Base-by-base conservation (phyloP, 2,888 invertebrate species). In the Sinopyrophorus schimmeli region DNA sequence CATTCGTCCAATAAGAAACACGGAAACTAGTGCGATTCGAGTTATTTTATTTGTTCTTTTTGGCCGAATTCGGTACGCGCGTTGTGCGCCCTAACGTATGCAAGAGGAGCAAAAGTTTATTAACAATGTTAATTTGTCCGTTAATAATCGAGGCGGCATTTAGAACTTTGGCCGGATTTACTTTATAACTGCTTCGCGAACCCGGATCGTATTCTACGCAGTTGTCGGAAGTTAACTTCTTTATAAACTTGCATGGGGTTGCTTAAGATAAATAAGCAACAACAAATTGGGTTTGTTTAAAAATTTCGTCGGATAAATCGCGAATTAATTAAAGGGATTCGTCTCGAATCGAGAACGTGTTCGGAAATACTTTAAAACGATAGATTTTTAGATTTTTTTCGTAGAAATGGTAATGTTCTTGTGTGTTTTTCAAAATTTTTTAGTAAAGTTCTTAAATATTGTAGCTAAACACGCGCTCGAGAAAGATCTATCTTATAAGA, bases 81-180 rank as follows among this genome's bases (percentile, higher is more conserved):
- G 40, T 40, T 39, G 11, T 41, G 16, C 21, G 24, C 23, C 24
- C 17, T 23, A 30, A 40, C 14, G 30, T n/a, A 30, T 17, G 30
- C 32, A 31, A 41, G 31, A 31, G 17, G 23, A 32, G 31, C 31
- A n/a, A 30, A 41, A 41, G 31, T 41, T 41, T 24, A 31, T 41
- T 40, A 41, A 41, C 41, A 23, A 41, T 31, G 41, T 41, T 41
- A 41, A 41, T 41, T 41, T 41, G 41, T 41, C 31, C 31, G 41
- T 41, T 41, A 41, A 41, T 41, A 41, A 31, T 32, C 31, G 16
- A 41, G 23, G 30, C 32, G 28, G 23, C 12, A 31, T 31, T n/a
- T 41, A 31, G 31, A 41, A 37, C 24, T 37, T n/a, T 37, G 17
- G 26, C 17, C 15, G 26, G 26, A 26, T 37, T 37, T 26, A 37